Percentiles rank a stretch among this genome's conserved stretches.
These are phyloP conservation scores for Stenotaenia linearis DNA, from an alignment of 2,888 invertebrate species.

Conservation along the genomic window DNA sequence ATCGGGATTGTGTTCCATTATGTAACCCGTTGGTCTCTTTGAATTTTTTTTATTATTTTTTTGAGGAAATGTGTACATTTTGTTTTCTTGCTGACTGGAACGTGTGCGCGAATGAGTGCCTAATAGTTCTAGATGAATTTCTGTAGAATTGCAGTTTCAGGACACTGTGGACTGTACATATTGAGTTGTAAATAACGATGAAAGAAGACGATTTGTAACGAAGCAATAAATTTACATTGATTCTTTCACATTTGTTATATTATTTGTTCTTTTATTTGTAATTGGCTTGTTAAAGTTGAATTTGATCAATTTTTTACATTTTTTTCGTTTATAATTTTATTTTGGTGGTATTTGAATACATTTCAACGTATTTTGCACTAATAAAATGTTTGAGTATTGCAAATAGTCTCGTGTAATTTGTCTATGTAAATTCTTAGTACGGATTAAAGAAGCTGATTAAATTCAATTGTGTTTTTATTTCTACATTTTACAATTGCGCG, in stretches of 20 bases:
- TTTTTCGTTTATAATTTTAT: no score
- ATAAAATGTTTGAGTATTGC: neutral
- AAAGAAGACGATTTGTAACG: neutral
- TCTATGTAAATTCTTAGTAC: neutral
- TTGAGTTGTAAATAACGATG: neutral
- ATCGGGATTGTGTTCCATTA: conserved; percentile 76
- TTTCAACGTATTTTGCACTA: neutral
- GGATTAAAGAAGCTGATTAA: neutral
- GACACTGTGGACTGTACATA: neutral
- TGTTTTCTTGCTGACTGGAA: no score
- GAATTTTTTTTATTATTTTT: neutral
- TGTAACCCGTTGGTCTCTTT: conserved; percentile 36
- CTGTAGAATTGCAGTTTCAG: no score
- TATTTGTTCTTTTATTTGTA: neutral
- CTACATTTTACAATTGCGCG: conserved; percentile 65
- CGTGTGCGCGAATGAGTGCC: no score
- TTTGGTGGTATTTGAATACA: no score
- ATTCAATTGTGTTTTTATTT: neutral
- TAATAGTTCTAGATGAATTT: no score
- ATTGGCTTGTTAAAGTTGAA: neutral
- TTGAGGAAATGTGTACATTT: no score
- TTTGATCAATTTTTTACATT: neutral
- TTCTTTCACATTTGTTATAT: neutral
- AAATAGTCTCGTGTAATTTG: neutral
- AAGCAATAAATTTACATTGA: neutral